Conservation (phyloP, 2,797 vertebrate species). For the Loris lydekkerianus region DNA sequence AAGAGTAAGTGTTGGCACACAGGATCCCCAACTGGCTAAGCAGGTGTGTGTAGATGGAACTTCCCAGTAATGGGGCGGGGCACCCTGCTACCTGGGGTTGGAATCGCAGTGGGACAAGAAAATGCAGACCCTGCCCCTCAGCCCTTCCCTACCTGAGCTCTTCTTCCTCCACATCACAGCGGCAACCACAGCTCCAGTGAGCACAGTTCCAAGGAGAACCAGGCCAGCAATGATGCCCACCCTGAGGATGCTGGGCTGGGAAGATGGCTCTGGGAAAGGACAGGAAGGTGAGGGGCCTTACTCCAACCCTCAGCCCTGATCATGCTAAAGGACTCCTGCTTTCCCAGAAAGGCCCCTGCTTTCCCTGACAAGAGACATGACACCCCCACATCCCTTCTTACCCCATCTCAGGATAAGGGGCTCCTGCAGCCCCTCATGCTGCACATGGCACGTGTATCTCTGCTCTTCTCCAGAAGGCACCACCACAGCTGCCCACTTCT, state of each 20-base stretch:
- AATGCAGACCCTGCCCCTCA: not conserved
- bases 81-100: not conserved
- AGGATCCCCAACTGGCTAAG: not conserved
- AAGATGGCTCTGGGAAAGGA: not conserved
- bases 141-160: too few relatives aligned
- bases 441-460: not conserved
- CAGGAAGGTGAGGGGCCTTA: not conserved
- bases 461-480: conserved; percentile 29
- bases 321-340: not conserved
- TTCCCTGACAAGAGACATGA: not conserved
- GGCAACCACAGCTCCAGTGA: too few relatives aligned
- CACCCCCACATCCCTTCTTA: not conserved
- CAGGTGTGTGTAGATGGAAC: too few relatives aligned
- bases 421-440: not conserved
- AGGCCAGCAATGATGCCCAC: not conserved
- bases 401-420: conserved; percentile 9
- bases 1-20: not conserved
- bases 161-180: too few relatives aligned
- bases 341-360: not conserved
- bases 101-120: not conserved
- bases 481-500: too few relatives aligned
- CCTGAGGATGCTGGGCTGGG: not conserved
- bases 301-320: not conserved
- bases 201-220: not conserved
- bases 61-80: not conserved